A percentile compares a stretch with the other conserved stretches of the same genome.
Conservation (phyloP, 2,113 vertebrate species). For the Cichladusa arquata region DNA sequence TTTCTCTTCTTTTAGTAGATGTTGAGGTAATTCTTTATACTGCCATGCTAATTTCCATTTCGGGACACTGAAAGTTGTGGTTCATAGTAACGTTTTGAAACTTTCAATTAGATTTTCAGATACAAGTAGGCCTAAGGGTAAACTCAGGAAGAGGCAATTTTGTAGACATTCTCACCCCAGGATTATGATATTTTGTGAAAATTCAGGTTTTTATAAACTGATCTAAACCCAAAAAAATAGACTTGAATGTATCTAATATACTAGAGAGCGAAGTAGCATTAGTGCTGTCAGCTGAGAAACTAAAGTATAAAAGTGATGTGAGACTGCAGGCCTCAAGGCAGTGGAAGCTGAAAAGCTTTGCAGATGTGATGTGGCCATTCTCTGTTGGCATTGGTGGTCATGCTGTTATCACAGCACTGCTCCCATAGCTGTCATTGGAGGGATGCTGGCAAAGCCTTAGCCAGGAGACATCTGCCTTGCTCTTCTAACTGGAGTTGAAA, state of each 20-base stretch:
- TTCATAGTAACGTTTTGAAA: not conserved
- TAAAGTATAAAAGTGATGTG: not conserved
- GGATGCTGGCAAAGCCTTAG: conserved; percentile 42
- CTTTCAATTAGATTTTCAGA: not conserved
- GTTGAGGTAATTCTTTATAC: not conserved
- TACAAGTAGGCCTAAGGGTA: not conserved
- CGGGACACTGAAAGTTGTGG: not conserved
- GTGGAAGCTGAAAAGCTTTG: conserved; percentile 9
- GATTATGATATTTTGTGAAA: not conserved
- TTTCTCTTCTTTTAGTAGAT: not conserved
- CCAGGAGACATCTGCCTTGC: conserved; percentile 50
- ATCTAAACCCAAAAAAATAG: not conserved
- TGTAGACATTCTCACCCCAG: not conserved
- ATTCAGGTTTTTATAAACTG: not conserved
- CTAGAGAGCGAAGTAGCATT: not conserved
- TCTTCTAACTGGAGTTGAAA: not conserved
- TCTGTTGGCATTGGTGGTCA: conserved; percentile 21
- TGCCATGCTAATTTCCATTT: not conserved
- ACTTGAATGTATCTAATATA: not conserved
- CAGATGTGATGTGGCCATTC: conserved; percentile 62
- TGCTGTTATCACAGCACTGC: conserved; percentile 10
- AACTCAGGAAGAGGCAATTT: not conserved
- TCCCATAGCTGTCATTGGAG: conserved; percentile 56
- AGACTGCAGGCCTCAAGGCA: not conserved
- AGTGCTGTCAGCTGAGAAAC: not conserved